A percentile compares a stretch with the other conserved stretches of the same genome.
Evolutionary conservation across 2,797 vertebrate species (phyloP).

Genomic region (Morelia viridis): DNA sequence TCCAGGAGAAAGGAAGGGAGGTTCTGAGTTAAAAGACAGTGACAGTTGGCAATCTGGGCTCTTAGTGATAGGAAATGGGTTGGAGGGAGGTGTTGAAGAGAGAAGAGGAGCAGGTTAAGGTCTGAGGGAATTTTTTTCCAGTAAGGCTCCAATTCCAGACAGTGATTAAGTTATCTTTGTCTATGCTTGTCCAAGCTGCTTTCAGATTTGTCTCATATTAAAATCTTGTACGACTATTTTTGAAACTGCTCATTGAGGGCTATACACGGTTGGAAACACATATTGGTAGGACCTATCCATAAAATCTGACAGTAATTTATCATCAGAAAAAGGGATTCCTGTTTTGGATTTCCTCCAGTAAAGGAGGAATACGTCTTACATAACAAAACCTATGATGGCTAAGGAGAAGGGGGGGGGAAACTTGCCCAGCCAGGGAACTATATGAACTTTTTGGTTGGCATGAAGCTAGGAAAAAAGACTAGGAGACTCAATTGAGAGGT

Average conservation of each 20-base stretch:
- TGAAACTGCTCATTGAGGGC: background rate
- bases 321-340: background rate
- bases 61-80: background rate
- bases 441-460: background rate
- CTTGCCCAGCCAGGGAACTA: background rate
- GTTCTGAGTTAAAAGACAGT: background rate
- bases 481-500: background rate
- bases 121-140: background rate
- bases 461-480: background rate
- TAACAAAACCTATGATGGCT: too few relatives aligned
- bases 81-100: background rate
- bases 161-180: background rate
- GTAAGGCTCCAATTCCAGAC: background rate
- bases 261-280: background rate
- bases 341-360: background rate
- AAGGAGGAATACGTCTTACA: background rate
- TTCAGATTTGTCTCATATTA: background rate
- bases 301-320: background rate
- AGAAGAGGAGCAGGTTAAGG: background rate
- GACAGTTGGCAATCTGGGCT: background rate
- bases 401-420: background rate
- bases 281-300: background rate
- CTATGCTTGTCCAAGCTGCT: background rate
- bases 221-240: background rate
- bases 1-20: background rate